Conservation (phyloP, 2,113 vertebrate genomes). For the Otocyon megalotis region DNA sequence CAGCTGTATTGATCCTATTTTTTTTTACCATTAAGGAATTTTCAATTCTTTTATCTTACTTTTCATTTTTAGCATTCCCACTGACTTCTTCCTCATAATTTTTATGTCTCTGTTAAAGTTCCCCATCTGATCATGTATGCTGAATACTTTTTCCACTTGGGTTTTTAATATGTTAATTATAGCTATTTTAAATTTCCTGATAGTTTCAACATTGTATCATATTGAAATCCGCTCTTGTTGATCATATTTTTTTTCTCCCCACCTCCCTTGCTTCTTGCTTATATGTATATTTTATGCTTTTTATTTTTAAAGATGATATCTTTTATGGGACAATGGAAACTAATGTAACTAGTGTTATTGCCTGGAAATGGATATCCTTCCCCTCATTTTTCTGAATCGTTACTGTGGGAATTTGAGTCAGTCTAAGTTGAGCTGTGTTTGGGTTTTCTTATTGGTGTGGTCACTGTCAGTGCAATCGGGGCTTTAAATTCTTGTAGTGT, state of each 20-base stretch:
- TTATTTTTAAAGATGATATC: not conserved
- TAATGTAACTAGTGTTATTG: not conserved
- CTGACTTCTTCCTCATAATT: not conserved
- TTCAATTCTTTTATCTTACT: not conserved
- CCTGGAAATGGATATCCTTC: not conserved
- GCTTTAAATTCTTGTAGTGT: not conserved
- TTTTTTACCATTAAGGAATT: not conserved
- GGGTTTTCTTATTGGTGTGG: not conserved
- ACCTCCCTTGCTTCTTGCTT: not conserved
- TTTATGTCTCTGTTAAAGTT: not conserved
- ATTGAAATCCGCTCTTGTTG: not conserved
- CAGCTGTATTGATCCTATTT: not conserved
- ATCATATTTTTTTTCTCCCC: not conserved
- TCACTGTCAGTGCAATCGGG: not conserved
- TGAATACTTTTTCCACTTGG: not conserved
- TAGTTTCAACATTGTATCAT: not conserved
- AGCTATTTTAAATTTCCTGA: not conserved
- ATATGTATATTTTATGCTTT: not conserved
- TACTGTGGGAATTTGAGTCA: not conserved
- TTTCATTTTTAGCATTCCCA: not conserved
- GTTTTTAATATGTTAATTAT: not conserved
- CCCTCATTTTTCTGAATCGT: not conserved
- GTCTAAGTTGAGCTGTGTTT: not conserved
- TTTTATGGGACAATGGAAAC: not conserved
- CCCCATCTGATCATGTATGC: not conserved